Evolutionary conservation across 1,140 invertebrate genomes (phyloP), one percentile per base, ranked within the genome.

Genomic region (Drosophila aff.): DNA sequence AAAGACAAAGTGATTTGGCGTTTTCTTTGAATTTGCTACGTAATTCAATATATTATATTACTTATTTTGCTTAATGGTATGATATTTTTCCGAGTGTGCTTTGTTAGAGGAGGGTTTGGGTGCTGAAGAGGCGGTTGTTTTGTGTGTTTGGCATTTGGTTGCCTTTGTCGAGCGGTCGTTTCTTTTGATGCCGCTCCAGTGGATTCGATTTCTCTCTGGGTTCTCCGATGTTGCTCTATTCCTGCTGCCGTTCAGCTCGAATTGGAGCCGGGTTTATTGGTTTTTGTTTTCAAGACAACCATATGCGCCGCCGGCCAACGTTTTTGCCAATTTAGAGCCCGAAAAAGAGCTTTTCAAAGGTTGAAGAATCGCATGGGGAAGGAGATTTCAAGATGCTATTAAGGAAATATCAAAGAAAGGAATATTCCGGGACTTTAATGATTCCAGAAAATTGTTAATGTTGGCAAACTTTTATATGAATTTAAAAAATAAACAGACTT

Each of bases 111-210:
- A 4, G n/a, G 8, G 18, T 9, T 18, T 10, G 31, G 18, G 9
- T 10, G 6, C 16, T 50, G 38, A 26, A 67, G 67, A 38, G 55
- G 44, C 44, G 63, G 49, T 62, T 74, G 55, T 73, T 67, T 61
- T 73, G 47, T 63, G 79, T 76, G 76, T 74, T 80, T 89, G 80
- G 82, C 79, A 86, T 79, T 83, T 69, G 67, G 84, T 83, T 83
- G 79, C 66, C 81, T 81, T 82, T 82, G 74, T 82, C 52, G 62
- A 47, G 52, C 47, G 62, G 60, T 61, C 71, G 69, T 83, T 75
- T 76, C 82, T 85, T 81, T 78, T 81, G 64, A 82, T 77, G 76
- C 79, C 61, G 67, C 79, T 71, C 72, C 75, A 79, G 63, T 82
- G 69, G 65, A 64, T 86, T 76, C 81, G 83, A 87, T 73, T 76